Conservation (phyloP, 2,113 vertebrate species). For the Bettongia penicillata region DNA sequence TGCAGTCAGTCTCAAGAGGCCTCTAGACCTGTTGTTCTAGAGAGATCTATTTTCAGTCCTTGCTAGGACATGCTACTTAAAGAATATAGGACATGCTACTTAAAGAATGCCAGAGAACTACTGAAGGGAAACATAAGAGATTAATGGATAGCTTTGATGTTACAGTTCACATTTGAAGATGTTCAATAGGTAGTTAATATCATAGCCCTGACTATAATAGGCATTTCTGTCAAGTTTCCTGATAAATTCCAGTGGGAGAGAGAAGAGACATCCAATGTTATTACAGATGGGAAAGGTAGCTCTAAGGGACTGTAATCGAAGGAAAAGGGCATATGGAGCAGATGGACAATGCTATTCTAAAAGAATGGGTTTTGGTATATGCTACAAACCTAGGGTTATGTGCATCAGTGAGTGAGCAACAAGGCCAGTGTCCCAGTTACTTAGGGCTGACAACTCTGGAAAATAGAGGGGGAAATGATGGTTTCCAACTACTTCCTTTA, state of each 20-base stretch:
- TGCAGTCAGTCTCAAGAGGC: background rate
- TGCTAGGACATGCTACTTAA: background rate
- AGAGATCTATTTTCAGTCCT: background rate
- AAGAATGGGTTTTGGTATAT: background rate
- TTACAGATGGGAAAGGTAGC: background rate
- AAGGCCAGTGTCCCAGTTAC: background rate
- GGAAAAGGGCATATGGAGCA: background rate
- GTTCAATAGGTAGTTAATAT: background rate
- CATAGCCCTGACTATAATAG: background rate
- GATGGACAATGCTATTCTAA: background rate
- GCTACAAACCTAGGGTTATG: background rate
- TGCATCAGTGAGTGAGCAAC: background rate
- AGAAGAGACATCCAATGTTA: background rate
- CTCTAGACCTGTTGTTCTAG: background rate
- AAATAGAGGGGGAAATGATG: background rate
- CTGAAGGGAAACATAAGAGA: background rate
- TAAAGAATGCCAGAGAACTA: background rate
- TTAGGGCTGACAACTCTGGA: background rate
- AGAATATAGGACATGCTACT: background rate
- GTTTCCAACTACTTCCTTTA: background rate
- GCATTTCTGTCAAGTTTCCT: background rate
- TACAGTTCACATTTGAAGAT: background rate
- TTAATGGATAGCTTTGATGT: background rate
- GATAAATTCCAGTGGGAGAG: background rate
- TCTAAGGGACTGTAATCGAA: background rate